These are phyloP conservation scores for mouse (Mus musculus) DNA, from an alignment of 2,113 vertebrate species.

Conservation along the genomic window DNA sequence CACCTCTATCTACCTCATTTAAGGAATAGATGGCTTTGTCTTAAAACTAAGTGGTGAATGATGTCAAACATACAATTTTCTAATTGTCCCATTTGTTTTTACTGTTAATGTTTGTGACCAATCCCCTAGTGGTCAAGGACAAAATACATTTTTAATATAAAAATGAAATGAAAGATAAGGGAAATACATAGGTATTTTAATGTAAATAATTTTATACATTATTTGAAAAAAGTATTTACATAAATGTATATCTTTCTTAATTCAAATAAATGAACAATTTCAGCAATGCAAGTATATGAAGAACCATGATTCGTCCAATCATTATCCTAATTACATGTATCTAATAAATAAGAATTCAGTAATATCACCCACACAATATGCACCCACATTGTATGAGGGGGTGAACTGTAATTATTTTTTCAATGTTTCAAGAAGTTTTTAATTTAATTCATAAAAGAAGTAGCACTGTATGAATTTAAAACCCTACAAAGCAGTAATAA, in stretches of 20 bases:
- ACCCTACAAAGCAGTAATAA: neutral
- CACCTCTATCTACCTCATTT: slow-evolving; percentile 22
- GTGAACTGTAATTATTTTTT: slow-evolving; percentile 47
- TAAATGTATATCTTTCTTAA: slow-evolving; percentile 40
- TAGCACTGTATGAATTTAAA: neutral
- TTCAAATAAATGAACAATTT: slow-evolving; percentile 45
- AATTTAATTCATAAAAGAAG: neutral
- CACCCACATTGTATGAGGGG: neutral
- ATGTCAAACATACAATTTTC: neutral
- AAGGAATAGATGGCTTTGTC: neutral
- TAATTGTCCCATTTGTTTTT: slow-evolving; percentile 11
- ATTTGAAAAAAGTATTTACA: slow-evolving; percentile 49
- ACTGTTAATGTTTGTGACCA: slow-evolving; percentile 24
- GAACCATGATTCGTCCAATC: neutral
- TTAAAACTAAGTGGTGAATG: slow-evolving; percentile 45
- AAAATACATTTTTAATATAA: slow-evolving; percentile 10
- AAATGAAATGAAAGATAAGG: slow-evolving; percentile 40
- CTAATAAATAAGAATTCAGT: slow-evolving; percentile 26
- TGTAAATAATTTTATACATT: slow-evolving; percentile 36
- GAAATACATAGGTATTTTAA: slow-evolving; percentile 40
- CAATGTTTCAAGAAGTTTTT: neutral
- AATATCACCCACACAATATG: neutral
- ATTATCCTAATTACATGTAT: slow-evolving; percentile 28
- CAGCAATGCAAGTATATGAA: slow-evolving; percentile 15
- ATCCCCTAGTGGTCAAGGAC: neutral